These are phyloP conservation scores for Melanotaenia boesemani DNA, from an alignment of 2,797 vertebrate species.

Conservation along the genomic window DNA sequence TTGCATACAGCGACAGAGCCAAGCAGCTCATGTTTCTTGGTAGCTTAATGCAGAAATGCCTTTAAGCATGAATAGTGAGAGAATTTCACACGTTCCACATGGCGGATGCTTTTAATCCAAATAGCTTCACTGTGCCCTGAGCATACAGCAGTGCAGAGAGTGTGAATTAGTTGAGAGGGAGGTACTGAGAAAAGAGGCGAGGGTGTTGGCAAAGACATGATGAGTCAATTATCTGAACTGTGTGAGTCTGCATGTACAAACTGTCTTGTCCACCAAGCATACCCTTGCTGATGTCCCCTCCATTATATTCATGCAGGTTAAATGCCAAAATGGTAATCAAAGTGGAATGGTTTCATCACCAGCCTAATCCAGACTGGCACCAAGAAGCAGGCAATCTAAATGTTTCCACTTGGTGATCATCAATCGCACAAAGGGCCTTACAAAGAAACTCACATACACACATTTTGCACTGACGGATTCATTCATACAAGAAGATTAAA, in stretches of 20 bases:
- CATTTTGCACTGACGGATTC: slow-evolving; percentile 34
- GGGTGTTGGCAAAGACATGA: slow-evolving; percentile 44
- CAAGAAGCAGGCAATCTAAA: slow-evolving; percentile 67
- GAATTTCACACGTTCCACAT: slow-evolving; percentile 44
- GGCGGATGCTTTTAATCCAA: slow-evolving; percentile 59
- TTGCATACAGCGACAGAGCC: slow-evolving; percentile 39
- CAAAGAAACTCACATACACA: slow-evolving; percentile 4
- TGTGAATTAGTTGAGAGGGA: slow-evolving; percentile 23
- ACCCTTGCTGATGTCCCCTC: slow-evolving; percentile 34
- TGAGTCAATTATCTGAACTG: slow-evolving; percentile 58
- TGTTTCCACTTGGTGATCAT: slow-evolving; percentile 67
- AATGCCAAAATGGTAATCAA: slow-evolving; percentile 72
- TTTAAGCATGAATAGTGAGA: slow-evolving; percentile 44
- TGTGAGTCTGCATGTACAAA: slow-evolving; percentile 7
- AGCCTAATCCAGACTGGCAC: slow-evolving; percentile 71
- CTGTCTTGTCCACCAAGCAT: slow-evolving; percentile 30
- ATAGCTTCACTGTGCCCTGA: slow-evolving; percentile 41
- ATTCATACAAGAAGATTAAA: slow-evolving; percentile 56
- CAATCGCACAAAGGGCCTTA: slow-evolving; percentile 33
- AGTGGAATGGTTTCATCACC: slow-evolving; percentile 62
- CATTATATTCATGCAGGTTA: slow-evolving; percentile 49
- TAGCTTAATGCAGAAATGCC: slow-evolving; percentile 40
- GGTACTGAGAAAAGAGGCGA: slow-evolving; percentile 2
- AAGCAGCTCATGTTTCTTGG: slow-evolving; percentile 20
- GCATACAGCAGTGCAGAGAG: slow-evolving; percentile 25